A percentile compares a stretch with the other conserved stretches of the same genome.
These are phyloP conservation scores for Trichogramma evanescens DNA, from an alignment of 2,888 invertebrate genomes.

Conservation along the genomic window DNA sequence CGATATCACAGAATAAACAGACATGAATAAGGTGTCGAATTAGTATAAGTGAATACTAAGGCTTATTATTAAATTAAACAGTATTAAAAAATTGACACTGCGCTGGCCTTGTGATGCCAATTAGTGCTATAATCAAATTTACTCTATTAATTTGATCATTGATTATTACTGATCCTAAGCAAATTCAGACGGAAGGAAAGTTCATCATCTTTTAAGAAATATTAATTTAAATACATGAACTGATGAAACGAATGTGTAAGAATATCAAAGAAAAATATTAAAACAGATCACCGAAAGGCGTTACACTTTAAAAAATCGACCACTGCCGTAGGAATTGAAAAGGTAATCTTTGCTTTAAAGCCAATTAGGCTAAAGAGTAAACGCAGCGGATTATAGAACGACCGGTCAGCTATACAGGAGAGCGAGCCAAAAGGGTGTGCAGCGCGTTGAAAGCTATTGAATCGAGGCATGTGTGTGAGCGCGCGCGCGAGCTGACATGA, in stretches of 20 bases:
- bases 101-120: constrained; percentile 24
- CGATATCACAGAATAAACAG: too few relatives aligned
- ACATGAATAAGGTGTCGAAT: too few relatives aligned
- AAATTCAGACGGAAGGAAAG: not conserved
- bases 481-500: constrained; percentile 25
- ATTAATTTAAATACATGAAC: not conserved
- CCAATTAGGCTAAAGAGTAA: constrained; percentile 25
- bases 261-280: not conserved
- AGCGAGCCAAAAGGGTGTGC: not conserved
- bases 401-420: constrained; percentile 5
- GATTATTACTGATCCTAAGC: constrained; percentile 37
- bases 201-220: constrained; percentile 3
- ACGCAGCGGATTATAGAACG: constrained; percentile 18
- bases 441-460: constrained; percentile 20
- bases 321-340: constrained; percentile 19
- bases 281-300: not conserved
- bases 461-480: constrained; percentile 6
- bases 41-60: too few relatives aligned
- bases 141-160: constrained; percentile 48
- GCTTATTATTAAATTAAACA: too few relatives aligned
- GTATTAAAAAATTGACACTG: too few relatives aligned
- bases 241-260: not conserved
- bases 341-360: constrained; percentile 23
- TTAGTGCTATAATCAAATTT: constrained; percentile 46
- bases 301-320: not conserved